These are phyloP conservation scores for Notothenia coriiceps DNA, from an alignment of 2,113 vertebrate species.

Conservation along the genomic window DNA sequence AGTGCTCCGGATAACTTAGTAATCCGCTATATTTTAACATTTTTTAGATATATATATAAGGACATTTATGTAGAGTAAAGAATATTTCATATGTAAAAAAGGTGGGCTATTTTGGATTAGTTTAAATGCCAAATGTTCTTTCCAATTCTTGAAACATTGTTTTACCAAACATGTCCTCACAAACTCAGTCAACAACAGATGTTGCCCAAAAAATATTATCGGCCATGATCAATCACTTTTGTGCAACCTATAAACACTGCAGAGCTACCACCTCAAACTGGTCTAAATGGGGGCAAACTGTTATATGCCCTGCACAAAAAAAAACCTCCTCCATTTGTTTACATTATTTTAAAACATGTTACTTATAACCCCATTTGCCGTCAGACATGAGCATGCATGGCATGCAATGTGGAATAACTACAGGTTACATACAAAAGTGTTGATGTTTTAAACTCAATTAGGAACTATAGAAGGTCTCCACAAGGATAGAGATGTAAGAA, in stretches of 20 bases:
- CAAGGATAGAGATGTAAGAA: slow-evolving; percentile 13
- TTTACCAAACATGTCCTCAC: not conserved
- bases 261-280: no score
- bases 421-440: not conserved
- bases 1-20: not conserved
- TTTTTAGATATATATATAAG: not conserved
- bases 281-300: no score
- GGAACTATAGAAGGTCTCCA: slow-evolving; percentile 1
- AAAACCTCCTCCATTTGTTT: not conserved
- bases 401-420: not conserved
- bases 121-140: not conserved
- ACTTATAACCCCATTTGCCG: not conserved
- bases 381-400: not conserved
- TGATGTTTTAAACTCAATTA: not conserved
- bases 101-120: not conserved
- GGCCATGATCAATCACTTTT: no score
- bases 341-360: not conserved
- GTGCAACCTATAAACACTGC: no score
- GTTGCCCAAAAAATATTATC: not conserved
- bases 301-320: not conserved
- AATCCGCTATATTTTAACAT: not conserved
- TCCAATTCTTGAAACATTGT: not conserved
- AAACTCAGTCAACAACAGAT: not conserved
- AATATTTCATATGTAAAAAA: not conserved
- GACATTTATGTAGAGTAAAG: not conserved